These are phyloP conservation scores for Sinocyclocheilus grahami DNA, from an alignment of 2,113 vertebrate species.

Conservation along the genomic window DNA sequence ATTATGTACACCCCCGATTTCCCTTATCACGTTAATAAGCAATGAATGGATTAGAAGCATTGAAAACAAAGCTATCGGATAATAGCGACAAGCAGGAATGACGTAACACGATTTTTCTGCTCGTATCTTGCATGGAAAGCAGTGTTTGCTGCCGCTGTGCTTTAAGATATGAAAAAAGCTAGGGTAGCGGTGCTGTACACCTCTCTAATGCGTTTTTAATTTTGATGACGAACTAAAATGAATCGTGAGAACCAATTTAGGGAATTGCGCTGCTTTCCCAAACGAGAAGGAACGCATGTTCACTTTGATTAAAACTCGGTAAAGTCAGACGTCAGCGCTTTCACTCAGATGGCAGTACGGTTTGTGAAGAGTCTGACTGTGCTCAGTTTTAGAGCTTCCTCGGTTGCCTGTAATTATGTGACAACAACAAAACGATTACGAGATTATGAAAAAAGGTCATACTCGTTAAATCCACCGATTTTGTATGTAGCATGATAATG, in stretches of 20 bases:
- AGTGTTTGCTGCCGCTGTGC: constrained; percentile 2
- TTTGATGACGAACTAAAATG: constrained; percentile 36
- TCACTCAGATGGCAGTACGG: constrained; percentile 12
- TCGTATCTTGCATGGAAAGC: constrained; percentile 24
- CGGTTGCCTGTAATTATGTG: constrained; percentile 65
- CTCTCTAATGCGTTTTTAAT: constrained; percentile 47
- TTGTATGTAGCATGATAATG: constrained; percentile 61
- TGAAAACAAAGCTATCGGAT: background rate
- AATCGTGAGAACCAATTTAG: constrained; percentile 40
- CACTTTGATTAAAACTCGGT: constrained; percentile 64
- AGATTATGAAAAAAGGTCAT: constrained; percentile 44
- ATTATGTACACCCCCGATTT: background rate
- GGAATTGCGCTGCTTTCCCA: constrained; percentile 40
- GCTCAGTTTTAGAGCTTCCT: constrained; percentile 27
- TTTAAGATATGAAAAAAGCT: constrained; percentile 21
- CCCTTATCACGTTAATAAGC: constrained; percentile 10
- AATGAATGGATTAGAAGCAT: background rate
- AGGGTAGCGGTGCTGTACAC: constrained; percentile 15
- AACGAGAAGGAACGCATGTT: constrained; percentile 63
- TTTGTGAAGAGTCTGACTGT: constrained; percentile 41
- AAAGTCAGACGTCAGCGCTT: constrained; percentile 62
- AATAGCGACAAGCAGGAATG: background rate
- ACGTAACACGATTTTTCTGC: constrained; percentile 18
- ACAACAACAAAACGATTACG: constrained; percentile 48
- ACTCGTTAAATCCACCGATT: constrained; percentile 48